Base-by-base conservation (phyloP, 2,888 invertebrate species). In the Melieria omissa region DNA sequence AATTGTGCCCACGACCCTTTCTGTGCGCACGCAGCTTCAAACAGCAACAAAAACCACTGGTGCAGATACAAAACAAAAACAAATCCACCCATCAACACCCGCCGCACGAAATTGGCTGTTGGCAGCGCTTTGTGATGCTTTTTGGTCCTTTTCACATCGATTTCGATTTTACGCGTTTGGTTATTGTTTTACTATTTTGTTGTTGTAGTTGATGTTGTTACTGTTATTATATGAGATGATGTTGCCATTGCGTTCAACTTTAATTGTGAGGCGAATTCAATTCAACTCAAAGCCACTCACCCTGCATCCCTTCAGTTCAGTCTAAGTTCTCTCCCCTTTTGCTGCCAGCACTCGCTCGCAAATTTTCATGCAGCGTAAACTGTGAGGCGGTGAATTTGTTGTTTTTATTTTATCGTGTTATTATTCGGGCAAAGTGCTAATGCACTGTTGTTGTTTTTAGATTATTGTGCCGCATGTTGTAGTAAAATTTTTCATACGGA, bases 61-160 rank as follows among this genome's bases (percentile, higher is more conserved):
- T 73, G 74, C 76, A 72, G 65, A 82, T 82, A 84, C 80, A 79
- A 81, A 84, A 83, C 81, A 79, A 84, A 84, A 84, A 83, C 84
- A 84, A 83, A 84, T 82, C 83, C 85, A 82, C 83, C 84, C 83
- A 85, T 84, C 82, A 83, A 82, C 83, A 82, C 80, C 80, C 80
- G 80, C 49, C 12, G 6, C 12, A n/a, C n/a, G 5, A 6, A 41
- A 41, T n/a, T 47, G 41, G 8, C 41, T 7, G 41, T 41, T 9
- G 9, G n/a, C 16, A 10, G 12, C 3, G n/a, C 44, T 8, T n/a
- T 58, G 65, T 69, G 29, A 54, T 60, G 49, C 44, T 64, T 65
- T 55, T 68, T 16, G 61, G 47, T 52, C 41, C 66, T 57, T 42
- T 49, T 71, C 49, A 29, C 29, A 10, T 70, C 14, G 61, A 45